These are phyloP conservation scores for Trichomalopsis sarcophagae DNA, from an alignment of 1,140 invertebrate genomes.

Conservation along the genomic window DNA sequence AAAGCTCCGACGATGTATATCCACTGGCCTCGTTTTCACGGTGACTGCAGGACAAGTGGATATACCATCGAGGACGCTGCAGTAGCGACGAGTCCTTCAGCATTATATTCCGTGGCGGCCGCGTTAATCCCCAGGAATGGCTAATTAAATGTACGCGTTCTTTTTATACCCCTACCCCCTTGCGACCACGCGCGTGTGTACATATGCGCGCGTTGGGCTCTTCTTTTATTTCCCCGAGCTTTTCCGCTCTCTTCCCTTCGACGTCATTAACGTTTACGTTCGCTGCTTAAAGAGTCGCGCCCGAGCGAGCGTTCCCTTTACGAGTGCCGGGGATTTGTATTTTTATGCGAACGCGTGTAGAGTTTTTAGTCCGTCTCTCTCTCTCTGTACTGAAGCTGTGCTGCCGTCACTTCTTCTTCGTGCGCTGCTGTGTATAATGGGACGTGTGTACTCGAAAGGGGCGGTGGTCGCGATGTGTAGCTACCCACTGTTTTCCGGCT, in stretches of 20 bases:
- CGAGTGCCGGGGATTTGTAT: not conserved
- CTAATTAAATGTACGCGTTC: constrained; percentile 35
- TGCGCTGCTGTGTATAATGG: not conserved
- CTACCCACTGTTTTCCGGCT: not conserved
- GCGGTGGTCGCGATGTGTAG: constrained; percentile 22
- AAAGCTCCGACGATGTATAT: not conserved
- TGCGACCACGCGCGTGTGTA: too few species aligned
- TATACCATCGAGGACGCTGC: not conserved
- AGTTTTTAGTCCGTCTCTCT: not conserved
- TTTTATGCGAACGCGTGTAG: not conserved
- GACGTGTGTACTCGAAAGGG: constrained; percentile 36
- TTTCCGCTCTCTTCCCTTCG: not conserved
- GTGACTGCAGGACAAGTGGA: not conserved
- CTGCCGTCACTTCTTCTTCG: not conserved
- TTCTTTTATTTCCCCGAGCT: not conserved
- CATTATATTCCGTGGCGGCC: constrained; percentile 8
- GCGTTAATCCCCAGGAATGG: constrained; percentile 24
- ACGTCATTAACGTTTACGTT: constrained; percentile 29
- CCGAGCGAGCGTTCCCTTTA: not conserved
- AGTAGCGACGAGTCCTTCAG: not conserved
- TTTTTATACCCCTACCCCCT: not conserved
- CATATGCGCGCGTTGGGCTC: not conserved
- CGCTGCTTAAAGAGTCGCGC: constrained; percentile 7
- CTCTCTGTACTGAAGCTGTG: too few species aligned
- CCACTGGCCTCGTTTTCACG: not conserved